Conservation (phyloP, 2,888 invertebrate species). For the Tetheella fluctuosa region DNA sequence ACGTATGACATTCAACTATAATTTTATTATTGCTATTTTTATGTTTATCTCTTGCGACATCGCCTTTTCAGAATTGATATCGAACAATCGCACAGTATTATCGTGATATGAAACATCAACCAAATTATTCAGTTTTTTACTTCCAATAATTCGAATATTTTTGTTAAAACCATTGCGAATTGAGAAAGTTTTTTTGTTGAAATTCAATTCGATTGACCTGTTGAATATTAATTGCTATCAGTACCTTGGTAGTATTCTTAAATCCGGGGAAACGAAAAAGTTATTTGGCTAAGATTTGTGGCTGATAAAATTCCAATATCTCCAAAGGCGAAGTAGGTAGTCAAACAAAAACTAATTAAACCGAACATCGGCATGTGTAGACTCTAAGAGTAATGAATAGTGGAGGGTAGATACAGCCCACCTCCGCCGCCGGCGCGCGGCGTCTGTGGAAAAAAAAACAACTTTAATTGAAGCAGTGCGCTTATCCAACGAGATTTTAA, state of each 20-base stretch:
- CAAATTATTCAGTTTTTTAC: not conserved
- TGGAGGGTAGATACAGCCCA: slow-evolving; percentile 44
- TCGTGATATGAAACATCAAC: not conserved
- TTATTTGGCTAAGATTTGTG: slow-evolving; percentile 26
- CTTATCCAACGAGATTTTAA: slow-evolving; percentile 56
- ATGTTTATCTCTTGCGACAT: not conserved
- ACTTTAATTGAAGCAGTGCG: slow-evolving; percentile 67
- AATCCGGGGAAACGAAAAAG: slow-evolving; percentile 26
- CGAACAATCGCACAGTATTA: not conserved
- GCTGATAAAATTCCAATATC: slow-evolving; percentile 46
- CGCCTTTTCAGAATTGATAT: not conserved
- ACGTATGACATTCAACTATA: not conserved
- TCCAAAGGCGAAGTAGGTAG: slow-evolving; percentile 46
- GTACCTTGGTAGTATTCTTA: slow-evolving; percentile 11
- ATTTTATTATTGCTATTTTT: not conserved
- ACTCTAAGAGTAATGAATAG: slow-evolving; percentile 69
- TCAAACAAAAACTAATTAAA: slow-evolving; percentile 77
- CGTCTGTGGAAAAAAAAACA: slow-evolving; percentile 57
- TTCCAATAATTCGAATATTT: not conserved
- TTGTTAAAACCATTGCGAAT: not conserved
- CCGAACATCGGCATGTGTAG: slow-evolving; percentile 72
- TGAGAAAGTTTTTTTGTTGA: slow-evolving; percentile 2
- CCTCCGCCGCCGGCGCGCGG: slow-evolving; percentile 40
- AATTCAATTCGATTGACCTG: slow-evolving; percentile 10
- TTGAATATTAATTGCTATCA: slow-evolving; percentile 11